These are phyloP conservation scores for Schizopygopsis malacanthus DNA, from an alignment of 2,797 vertebrate species.

Conservation along the genomic window DNA sequence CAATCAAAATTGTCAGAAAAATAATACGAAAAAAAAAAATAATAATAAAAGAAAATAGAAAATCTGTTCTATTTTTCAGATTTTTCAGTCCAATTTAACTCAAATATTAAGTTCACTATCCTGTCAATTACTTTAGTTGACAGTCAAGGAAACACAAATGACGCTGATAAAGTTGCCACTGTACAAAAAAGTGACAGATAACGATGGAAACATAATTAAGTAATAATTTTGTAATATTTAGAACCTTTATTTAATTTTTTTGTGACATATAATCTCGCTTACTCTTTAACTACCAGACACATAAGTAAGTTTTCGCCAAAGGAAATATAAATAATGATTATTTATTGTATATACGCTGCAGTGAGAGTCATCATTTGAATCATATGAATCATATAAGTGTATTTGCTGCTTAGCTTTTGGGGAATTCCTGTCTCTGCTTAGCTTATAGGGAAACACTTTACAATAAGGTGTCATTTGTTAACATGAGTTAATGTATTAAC, in stretches of 20 bases:
- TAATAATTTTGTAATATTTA: not conserved
- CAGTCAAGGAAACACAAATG: not conserved
- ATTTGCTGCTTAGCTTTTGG: not conserved
- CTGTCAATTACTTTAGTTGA: not conserved
- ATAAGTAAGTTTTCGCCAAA: not conserved
- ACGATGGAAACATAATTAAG: not conserved
- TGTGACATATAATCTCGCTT: not conserved
- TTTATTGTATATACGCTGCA: not conserved
- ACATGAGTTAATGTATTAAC: too few relatives aligned
- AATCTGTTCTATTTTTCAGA: not conserved
- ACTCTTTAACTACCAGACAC: not conserved
- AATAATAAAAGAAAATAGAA: not conserved
- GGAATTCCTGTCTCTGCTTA: not conserved
- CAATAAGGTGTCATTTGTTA: too few relatives aligned
- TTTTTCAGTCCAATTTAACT: not conserved
- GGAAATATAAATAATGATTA: not conserved
- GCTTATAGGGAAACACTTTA: too few relatives aligned
- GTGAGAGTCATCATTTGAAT: not conserved
- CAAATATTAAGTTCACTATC: not conserved
- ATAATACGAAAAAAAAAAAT: too few relatives aligned
- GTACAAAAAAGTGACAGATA: not conserved
- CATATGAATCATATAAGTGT: not conserved
- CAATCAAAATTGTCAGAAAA: too few relatives aligned
- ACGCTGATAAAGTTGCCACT: not conserved
- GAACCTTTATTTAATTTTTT: not conserved